These are phyloP conservation scores for Eulacestoma nigropectus DNA, from an alignment of 2,113 vertebrate genomes.

Conservation along the genomic window DNA sequence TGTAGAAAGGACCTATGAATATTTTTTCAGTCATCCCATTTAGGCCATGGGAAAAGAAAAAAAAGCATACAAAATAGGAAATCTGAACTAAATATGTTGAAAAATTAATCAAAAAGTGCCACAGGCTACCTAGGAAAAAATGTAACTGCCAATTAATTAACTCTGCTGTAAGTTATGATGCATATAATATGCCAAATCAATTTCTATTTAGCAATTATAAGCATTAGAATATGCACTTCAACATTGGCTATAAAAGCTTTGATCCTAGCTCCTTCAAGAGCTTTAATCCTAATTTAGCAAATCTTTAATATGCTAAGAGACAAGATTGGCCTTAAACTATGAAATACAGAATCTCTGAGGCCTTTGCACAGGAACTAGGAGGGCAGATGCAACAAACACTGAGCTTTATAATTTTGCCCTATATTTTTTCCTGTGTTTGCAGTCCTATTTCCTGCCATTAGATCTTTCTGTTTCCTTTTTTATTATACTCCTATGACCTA, in stretches of 20 bases:
- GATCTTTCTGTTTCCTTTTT: not conserved
- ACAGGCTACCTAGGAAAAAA: conserved; percentile 40
- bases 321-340: conserved; percentile 17
- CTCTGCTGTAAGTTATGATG: conserved; percentile 48
- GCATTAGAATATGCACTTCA: conserved; percentile 38
- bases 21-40: not conserved
- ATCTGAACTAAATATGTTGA: conserved; percentile 33
- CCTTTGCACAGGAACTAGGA: not conserved
- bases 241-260: conserved; percentile 37
- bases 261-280: conserved; percentile 37
- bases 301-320: conserved; percentile 50
- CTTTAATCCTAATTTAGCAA: conserved; percentile 47
- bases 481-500: not conserved
- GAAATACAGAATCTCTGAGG: conserved; percentile 37
- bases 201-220: conserved; percentile 49
- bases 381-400: not conserved
- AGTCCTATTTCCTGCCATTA: not conserved
- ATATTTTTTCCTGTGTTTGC: not conserved
- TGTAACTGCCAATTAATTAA: conserved; percentile 59
- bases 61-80: not conserved
- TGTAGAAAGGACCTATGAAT: not conserved
- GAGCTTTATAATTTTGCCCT: not conserved
- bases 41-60: not conserved
- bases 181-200: conserved; percentile 46
- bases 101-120: conserved; percentile 54